phyloP scores from a whole-genome alignment of 2,888 invertebrate genomes.

The Phoenoteleia sp. region DNA sequence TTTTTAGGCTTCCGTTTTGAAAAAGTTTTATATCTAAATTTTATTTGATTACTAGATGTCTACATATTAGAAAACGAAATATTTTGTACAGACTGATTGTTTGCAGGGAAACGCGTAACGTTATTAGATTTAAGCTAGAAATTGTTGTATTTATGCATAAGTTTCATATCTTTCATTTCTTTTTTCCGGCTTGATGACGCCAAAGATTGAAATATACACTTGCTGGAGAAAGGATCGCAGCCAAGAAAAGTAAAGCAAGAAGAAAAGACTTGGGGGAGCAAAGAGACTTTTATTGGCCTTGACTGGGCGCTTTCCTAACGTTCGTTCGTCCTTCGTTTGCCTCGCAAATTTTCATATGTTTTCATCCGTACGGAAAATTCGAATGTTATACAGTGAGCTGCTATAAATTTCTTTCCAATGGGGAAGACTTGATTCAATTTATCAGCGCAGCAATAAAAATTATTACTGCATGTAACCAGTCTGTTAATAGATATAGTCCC shows the following conservation, averaged over 20 bases:
- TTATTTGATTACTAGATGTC: no score
- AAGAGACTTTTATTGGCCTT: constrained; percentile 85
- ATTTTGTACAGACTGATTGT: no score
- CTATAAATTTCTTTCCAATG: constrained; percentile 67
- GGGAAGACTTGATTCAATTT: constrained; percentile 70
- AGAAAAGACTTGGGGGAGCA: constrained; percentile 76
- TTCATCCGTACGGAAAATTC: constrained; percentile 86
- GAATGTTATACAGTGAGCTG: constrained; percentile 80
- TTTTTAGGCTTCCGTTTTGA: no score
- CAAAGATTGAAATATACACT: constrained; percentile 76
- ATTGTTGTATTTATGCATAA: constrained; percentile 37
- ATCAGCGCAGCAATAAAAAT: constrained; percentile 47
- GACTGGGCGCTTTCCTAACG: constrained; percentile 84
- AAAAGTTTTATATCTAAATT: no score
- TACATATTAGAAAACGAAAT: no score
- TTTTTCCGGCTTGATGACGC: constrained; percentile 70
- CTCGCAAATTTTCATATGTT: constrained; percentile 86
- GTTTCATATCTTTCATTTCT: constrained; percentile 53
- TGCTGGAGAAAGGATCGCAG: constrained; percentile 67
- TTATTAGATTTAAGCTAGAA: constrained; percentile 13
- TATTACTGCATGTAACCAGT: constrained; percentile 20
- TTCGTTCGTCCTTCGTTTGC: constrained; percentile 82
- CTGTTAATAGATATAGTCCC: no score
- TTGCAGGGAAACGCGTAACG: not conserved
- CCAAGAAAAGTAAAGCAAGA: constrained; percentile 70